A percentile compares a stretch with the other conserved stretches of the same genome.
These are phyloP conservation scores for Temnothorax curvispinosus DNA, from an alignment of 1,140 invertebrate species.

Conservation along the genomic window DNA sequence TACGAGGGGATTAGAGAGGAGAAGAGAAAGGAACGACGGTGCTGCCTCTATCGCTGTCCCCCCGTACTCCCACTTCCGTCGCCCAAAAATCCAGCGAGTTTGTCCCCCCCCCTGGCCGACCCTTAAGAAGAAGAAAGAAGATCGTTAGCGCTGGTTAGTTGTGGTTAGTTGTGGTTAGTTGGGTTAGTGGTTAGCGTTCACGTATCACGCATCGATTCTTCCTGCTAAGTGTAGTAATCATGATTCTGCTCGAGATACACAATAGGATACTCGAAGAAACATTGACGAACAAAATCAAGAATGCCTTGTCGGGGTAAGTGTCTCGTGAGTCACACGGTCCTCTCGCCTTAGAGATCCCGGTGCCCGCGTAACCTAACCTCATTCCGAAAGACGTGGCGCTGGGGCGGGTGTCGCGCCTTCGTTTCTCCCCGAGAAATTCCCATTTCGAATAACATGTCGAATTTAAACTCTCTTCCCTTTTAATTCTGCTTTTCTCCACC, in stretches of 20 bases:
- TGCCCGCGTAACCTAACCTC: slow-evolving; percentile 54
- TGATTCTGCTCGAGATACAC: slow-evolving; percentile 99
- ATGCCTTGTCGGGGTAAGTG: slow-evolving; percentile 96
- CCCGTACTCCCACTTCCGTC: too few relatives aligned
- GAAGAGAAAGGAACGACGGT: too few relatives aligned
- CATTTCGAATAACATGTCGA: neutral
- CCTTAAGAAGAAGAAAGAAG: too few relatives aligned
- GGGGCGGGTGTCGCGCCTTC: slow-evolving; percentile 74
- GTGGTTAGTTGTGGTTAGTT: too few relatives aligned
- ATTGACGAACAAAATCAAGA: slow-evolving; percentile 97
- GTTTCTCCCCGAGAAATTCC: slow-evolving; percentile 2
- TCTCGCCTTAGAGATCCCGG: slow-evolving; percentile 1
- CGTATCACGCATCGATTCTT: neutral
- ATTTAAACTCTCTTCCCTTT: neutral
- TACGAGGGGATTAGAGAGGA: too few relatives aligned
- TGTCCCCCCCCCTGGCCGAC: too few relatives aligned
- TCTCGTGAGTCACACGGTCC: slow-evolving; percentile 65
- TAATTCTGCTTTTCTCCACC: neutral
- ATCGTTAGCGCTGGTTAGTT: too few relatives aligned
- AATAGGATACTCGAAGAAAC: slow-evolving; percentile 99
- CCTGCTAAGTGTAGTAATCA: slow-evolving; percentile 85
- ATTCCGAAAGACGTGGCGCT: slow-evolving; percentile 23
- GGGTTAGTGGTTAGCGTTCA: neutral
- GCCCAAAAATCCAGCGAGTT: too few relatives aligned
- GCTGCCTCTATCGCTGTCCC: too few relatives aligned